phyloP scores from a whole-genome alignment of 1,140 invertebrate genomes.

The Scaptomyza hsui region DNA sequence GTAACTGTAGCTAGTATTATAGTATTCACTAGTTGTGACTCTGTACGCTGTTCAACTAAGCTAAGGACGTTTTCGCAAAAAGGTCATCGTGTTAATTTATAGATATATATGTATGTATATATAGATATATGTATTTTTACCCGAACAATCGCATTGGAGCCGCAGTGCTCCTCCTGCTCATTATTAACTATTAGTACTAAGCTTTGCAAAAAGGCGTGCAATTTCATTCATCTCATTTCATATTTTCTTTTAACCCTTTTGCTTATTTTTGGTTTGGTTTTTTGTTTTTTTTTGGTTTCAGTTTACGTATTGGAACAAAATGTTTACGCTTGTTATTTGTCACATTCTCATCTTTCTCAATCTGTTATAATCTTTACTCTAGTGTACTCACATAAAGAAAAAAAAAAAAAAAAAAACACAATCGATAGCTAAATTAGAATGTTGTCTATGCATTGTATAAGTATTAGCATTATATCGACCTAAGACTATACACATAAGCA shows the following conservation, averaged over 20 bases:
- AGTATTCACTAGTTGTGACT: conserved; percentile 22
- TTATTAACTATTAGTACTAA: conserved; percentile 76
- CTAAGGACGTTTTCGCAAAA: conserved; percentile 77
- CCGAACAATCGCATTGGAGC: conserved; percentile 10
- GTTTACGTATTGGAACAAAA: conserved; percentile 43
- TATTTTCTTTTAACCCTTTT: conserved; percentile 10
- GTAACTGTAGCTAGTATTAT: conserved; percentile 27
- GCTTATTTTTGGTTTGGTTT: background rate
- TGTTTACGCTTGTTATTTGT: conserved; percentile 67
- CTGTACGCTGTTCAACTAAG: conserved; percentile 57
- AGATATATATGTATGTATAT: conserved; percentile 19
- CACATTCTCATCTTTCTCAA: conserved; percentile 21
- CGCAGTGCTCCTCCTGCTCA: conserved; percentile 13
- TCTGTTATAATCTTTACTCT: conserved; percentile 49
- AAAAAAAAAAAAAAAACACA: conserved; percentile 54
- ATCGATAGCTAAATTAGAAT: conserved; percentile 39
- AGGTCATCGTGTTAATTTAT: conserved; percentile 56
- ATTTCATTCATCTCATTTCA: conserved; percentile 28
- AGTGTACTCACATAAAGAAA: conserved; percentile 56
- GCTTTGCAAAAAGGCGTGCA: conserved; percentile 69
- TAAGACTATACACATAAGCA: conserved; percentile 66
- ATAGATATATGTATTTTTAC: conserved; percentile 22
- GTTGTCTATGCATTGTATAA: conserved; percentile 31
- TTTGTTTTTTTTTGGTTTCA: conserved; percentile 13
- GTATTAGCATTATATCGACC: conserved; percentile 56